Base-by-base conservation (phyloP, 2,797 vertebrate genomes). In the Eulemur albifrons region DNA sequence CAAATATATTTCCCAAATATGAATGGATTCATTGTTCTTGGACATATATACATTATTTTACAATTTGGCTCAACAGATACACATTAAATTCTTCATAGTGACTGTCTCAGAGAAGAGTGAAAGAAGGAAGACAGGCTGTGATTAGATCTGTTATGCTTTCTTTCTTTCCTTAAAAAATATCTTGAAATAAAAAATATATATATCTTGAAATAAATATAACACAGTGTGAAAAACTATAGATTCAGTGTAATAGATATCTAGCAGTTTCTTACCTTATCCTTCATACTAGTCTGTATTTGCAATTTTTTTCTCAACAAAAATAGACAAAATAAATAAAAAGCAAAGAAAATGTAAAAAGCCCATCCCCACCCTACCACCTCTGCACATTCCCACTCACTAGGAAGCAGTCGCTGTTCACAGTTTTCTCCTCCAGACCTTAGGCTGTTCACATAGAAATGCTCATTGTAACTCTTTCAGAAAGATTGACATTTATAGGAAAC, bases 151-250 rank as follows among this genome's bases (percentile, higher is more conserved):
- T 18, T 30, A n/a, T 23, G 12, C 17, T 87, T 82, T 38, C 15
- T 79, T 85, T 70, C 13, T 75, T 80, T 73, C 30, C 85, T 84
- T 73, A n/a, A 81, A 89, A 48, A 48, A 50, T 10, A 4, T 40
- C 23, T 69, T 87, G n/a, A 95, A 95, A 84, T 73, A 54, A 72
- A 43, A 95, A 95, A 84, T 67, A 54, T 38, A 38, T 38, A 50
- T 10, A 4, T 40, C 23, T 69, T 87, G n/a, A 95, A 95, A 84
- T 73, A 54, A 72, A 43, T 30, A 63, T 59, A 40, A 54, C 17
- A 52, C 79, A 57, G 9, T 20, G 14, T 67, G 50, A 48, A 82
- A 82, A 83, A 3, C 35, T 45, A 1, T 32, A 30, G 30, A 15
- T n/a, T 65, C 14, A 30, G 13, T 52, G n/a, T 54, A 48, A 50